A percentile compares a stretch with the other conserved stretches of the same genome.
phyloP scores from a whole-genome alignment of 2,888 invertebrate genomes.

The Andricus quercusramuli region DNA sequence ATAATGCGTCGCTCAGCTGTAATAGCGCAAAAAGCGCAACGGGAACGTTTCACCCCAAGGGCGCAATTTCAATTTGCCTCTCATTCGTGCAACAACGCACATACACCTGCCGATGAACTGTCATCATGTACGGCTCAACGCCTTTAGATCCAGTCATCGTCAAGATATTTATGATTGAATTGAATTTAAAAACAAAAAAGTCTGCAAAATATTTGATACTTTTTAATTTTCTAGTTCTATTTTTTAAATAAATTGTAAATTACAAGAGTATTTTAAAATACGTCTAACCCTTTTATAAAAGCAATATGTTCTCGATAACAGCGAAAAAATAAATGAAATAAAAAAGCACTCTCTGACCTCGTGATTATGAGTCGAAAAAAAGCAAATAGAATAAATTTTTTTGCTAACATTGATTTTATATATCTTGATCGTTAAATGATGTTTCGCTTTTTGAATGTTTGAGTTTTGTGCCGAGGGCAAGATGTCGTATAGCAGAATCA shows the following conservation, averaged over 20 bases:
- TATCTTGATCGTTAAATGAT: background rate
- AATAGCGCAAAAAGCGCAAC: conserved; percentile 49
- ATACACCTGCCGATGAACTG: conserved; percentile 3
- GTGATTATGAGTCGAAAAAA: background rate
- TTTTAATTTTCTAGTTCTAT: no score
- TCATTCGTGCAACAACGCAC: conserved; percentile 38
- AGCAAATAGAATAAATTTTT: background rate
- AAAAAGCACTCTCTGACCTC: background rate
- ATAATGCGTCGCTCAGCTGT: conserved; percentile 10
- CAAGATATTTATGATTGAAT: background rate
- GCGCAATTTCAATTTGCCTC: conserved; percentile 64
- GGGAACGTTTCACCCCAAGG: conserved; percentile 56
- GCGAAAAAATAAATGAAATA: background rate
- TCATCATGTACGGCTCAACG: background rate
- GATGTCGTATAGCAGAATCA: conserved; percentile 31
- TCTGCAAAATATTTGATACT: background rate
- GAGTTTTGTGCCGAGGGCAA: background rate
- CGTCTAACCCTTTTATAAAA: background rate
- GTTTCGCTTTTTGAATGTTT: background rate
- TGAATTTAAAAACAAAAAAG: background rate
- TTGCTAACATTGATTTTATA: background rate
- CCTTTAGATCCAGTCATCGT: conserved; percentile 15
- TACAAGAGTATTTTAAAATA: background rate
- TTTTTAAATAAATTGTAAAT: background rate
- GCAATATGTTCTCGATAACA: background rate